These are phyloP conservation scores for Lomographa bimaculata DNA, from an alignment of 2,888 invertebrate genomes.

Conservation along the genomic window DNA sequence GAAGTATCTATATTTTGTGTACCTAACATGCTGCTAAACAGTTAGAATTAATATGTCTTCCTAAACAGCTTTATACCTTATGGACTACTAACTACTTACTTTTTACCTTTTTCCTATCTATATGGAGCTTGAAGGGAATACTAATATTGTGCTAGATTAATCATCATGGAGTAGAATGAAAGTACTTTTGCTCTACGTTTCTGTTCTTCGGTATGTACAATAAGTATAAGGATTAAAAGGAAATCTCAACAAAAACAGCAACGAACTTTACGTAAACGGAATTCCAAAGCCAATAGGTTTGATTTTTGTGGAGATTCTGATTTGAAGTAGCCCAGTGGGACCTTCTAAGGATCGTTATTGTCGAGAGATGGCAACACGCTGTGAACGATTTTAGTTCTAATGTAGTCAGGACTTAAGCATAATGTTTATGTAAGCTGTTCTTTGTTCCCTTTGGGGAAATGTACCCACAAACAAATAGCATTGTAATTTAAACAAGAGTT, in stretches of 20 bases:
- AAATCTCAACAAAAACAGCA: slow-evolving; percentile 7
- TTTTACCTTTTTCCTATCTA: too few species aligned
- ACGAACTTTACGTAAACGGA: slow-evolving; percentile 5
- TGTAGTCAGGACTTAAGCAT: slow-evolving; percentile 18
- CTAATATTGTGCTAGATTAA: too few species aligned
- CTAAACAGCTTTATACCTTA: too few species aligned
- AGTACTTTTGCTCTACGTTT: too few species aligned
- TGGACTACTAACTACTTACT: too few species aligned
- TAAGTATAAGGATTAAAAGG: too few species aligned
- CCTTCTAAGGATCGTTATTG: slow-evolving; percentile 18
- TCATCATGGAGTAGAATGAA: too few species aligned
- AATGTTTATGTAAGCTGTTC: slow-evolving; percentile 18
- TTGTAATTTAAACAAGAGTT: slow-evolving; percentile 5
- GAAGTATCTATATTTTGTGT: too few species aligned
- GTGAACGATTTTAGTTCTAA: slow-evolving; percentile 16
- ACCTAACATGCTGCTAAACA: too few species aligned
- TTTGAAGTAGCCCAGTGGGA: slow-evolving; percentile 15
- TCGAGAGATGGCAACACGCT: slow-evolving; percentile 13
- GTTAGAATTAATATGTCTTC: too few species aligned
- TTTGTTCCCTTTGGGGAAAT: slow-evolving; percentile 6
- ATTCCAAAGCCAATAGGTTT: slow-evolving; percentile 16
- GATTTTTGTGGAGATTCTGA: slow-evolving; percentile 15
- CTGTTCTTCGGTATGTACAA: not conserved
- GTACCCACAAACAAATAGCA: slow-evolving; percentile 9
- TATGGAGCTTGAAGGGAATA: too few species aligned